Base-by-base conservation (phyloP, 2,113 vertebrate genomes). In the Serinus canaria region DNA sequence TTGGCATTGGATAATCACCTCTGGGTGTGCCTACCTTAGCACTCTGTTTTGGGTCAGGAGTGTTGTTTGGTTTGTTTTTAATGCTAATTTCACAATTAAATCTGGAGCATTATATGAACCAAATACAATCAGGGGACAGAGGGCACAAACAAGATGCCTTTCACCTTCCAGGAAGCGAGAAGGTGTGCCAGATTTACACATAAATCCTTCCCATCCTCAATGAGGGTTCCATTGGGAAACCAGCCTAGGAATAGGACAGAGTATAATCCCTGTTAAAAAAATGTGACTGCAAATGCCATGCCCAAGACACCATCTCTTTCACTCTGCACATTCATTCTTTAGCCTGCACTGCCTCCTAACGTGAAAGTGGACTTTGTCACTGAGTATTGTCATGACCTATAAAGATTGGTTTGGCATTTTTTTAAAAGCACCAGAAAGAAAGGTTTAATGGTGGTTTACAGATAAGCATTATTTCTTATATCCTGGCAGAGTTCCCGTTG, bases 361-460 rank as follows among this genome's bases (percentile, higher is more conserved):
- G 0, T 6, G 9, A 43, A 33, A 0, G 0, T 2, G 7, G 12
- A 37, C 23, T 73, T 68, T 53, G 19, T n/a, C 23, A 44, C 0
- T 24, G 22, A 47, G 10, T 25, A 25, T 14, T 72, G 22, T 31
- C 27, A 31, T 8, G 14, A 8, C 22, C 27, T 35, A 11, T 8
- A 82, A 56, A 19, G 30, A 52, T 1, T 22, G 18, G 2, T 28
- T 27, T 73, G 2, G 0, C 10, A 2, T 35, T 62, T 3, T 21
- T 74, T 59, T 59, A 20, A 15, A 59, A 64, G 37, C 20, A 44
- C 7, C 11, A 30, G 41, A 87, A 84, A 28, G 1, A 43, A 72
- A 47, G 4, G 41, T 75, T 39, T 41, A 16, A 83, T 56, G 5
- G 17, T 28, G 9, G 3, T 53, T 77, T 72, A 80, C 19, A 79